Percentiles rank a stretch among this genome's conserved stretches.
Conservation (phyloP, 1,140 invertebrate species). For the Leguminivora glycinivorella region DNA sequence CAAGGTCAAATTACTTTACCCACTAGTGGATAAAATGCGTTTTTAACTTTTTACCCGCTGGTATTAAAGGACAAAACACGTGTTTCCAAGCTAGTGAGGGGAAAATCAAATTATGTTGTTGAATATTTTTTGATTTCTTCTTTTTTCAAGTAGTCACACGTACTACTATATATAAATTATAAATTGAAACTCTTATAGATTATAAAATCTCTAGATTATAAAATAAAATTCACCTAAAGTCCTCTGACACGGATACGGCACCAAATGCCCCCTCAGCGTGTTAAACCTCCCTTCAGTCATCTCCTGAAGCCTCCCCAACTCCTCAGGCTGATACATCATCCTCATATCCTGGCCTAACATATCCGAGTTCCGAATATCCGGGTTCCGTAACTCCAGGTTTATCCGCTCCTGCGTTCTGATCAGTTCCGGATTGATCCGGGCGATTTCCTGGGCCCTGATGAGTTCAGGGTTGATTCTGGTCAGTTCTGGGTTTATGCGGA, state of each 20-base stretch:
- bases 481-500: conserved; percentile 40
- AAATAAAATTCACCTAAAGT: conserved; percentile 36
- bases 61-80: too few species aligned
- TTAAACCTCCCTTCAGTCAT: conserved; percentile 60
- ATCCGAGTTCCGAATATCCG: conserved; percentile 2
- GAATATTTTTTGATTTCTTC: too few species aligned
- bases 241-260: conserved; percentile 61
- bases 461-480: conserved; percentile 50
- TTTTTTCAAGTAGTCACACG: too few species aligned
- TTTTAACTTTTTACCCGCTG: too few species aligned
- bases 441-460: conserved; percentile 38
- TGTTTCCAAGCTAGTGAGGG: too few species aligned
- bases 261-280: conserved; percentile 64
- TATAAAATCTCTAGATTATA: too few species aligned
- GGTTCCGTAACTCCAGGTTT: conserved; percentile 38
- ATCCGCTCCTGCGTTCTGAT: conserved; percentile 34
- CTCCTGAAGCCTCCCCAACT: conserved; percentile 52
- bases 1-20: too few species aligned
- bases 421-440: conserved; percentile 50
- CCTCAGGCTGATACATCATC: conserved; percentile 47
- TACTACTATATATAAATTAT: too few species aligned
- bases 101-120: too few species aligned
- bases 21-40: too few species aligned
- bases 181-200: too few species aligned
- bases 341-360: conserved; percentile 23